Conservation (phyloP, 1,140 invertebrate genomes). For the Dinothrombium tinctorium region DNA sequence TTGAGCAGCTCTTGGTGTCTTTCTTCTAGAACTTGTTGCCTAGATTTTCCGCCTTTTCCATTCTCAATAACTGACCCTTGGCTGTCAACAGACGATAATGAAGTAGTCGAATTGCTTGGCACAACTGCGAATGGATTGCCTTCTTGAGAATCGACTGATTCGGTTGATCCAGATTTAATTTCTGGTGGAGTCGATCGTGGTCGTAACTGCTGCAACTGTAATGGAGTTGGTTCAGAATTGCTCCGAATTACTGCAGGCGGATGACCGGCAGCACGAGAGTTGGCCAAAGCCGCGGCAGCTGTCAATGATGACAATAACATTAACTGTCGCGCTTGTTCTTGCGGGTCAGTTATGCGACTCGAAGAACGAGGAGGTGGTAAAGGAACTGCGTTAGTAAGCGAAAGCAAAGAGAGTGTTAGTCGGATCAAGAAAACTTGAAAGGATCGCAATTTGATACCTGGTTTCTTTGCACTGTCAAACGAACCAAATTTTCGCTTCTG, state of each 20-base stretch:
- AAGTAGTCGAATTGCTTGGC: conserved; percentile 2
- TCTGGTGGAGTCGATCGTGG: conserved; percentile 7
- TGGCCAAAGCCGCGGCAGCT: neutral
- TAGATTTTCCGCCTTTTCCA: conserved; percentile 13
- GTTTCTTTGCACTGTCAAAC: neutral
- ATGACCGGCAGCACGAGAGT: neutral
- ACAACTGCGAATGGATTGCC: neutral
- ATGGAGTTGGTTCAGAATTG: conserved; percentile 10
- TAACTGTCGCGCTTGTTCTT: neutral
- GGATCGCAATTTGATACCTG: neutral
- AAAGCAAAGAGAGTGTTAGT: neutral
- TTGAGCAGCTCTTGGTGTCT: conserved; percentile 58
- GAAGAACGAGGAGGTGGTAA: conserved; percentile 6
- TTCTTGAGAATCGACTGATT: neutral
- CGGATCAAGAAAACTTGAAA: neutral
- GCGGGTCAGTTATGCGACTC: neutral
- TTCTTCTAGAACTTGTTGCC: conserved; percentile 51
- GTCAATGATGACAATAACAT: neutral
- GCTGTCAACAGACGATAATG: conserved; percentile 6
- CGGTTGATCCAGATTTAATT: conserved; percentile 1
- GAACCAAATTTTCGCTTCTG: neutral
- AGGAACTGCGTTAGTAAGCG: neutral
- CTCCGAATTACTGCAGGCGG: conserved; percentile 2
- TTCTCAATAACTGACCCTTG: conserved; percentile 8
- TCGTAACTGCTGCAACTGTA: conserved; percentile 1